Evolutionary conservation across 1,140 invertebrate genomes (phyloP).

Genomic region (Heliconius melpomene): DNA sequence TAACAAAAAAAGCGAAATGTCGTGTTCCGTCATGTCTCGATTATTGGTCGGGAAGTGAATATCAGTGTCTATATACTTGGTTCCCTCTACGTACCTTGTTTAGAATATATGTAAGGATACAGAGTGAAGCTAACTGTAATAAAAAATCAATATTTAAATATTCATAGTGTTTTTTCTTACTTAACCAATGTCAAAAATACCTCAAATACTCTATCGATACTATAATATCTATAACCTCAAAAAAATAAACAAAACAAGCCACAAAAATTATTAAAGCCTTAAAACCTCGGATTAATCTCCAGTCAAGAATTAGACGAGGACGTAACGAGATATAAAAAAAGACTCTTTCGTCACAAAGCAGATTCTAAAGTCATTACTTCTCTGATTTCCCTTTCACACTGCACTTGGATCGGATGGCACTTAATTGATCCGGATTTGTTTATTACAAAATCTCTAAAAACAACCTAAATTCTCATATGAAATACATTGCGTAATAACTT

Average conservation of each 20-base stretch:
- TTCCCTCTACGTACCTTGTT: no score
- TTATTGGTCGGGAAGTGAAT: no score
- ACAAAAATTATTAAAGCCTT: not conserved
- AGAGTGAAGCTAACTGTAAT: no score
- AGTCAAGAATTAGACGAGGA: constrained; percentile 27
- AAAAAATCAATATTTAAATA: no score
- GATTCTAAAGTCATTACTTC: constrained; percentile 63
- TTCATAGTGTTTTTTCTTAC: no score
- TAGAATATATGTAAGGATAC: no score
- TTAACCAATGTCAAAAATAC: no score
- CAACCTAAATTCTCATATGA: constrained; percentile 11
- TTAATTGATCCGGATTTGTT: constrained; percentile 66
- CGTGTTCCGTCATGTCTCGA: fast-evolving
- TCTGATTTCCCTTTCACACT: constrained; percentile 65
- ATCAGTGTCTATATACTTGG: no score
- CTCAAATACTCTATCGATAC: not conserved
- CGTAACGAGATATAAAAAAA: constrained; percentile 31
- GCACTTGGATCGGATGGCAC: constrained; percentile 68
- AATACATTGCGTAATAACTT: constrained; percentile 37
- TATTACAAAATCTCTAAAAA: constrained; percentile 43
- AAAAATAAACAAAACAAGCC: not conserved
- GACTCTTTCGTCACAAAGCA: constrained; percentile 61
- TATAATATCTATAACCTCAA: not conserved
- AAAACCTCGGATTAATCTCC: constrained; percentile 30
- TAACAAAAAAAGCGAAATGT: no score